phyloP scores from a whole-genome alignment of 2,113 vertebrate species.

The Desmodus rotundus region DNA sequence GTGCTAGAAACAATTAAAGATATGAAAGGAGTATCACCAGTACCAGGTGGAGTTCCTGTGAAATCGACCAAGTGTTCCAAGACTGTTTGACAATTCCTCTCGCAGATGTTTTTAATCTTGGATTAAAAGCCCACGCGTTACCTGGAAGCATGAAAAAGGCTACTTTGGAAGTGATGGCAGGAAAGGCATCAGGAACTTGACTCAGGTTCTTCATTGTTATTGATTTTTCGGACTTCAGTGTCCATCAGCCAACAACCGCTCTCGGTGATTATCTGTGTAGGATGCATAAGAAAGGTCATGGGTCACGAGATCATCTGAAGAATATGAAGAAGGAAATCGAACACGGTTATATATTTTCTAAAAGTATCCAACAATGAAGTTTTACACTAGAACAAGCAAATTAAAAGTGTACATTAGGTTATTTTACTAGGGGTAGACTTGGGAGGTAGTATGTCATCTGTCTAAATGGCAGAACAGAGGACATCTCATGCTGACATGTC shows the following conservation, averaged over 20 bases:
- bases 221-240: neutral
- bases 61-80: conserved; percentile 64
- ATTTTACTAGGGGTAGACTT: neutral
- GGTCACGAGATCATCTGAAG: neutral
- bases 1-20: conserved; percentile 71
- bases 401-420: neutral
- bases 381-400: neutral
- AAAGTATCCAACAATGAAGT: neutral
- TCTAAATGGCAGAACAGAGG: neutral
- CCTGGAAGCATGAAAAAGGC: conserved; percentile 40
- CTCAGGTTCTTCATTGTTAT: neutral
- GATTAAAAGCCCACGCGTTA: conserved; percentile 27
- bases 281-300: neutral
- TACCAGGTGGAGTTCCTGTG: conserved; percentile 51
- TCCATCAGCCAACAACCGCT: neutral
- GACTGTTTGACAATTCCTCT: conserved; percentile 55
- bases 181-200: conserved; percentile 14
- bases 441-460: neutral
- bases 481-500: neutral
- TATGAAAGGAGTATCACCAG: conserved; percentile 62
- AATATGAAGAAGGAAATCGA: neutral
- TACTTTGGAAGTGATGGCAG: conserved; percentile 41
- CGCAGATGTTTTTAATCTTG: conserved; percentile 68
- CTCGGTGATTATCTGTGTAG: neutral
- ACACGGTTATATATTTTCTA: neutral